Conservation (phyloP, 1,140 invertebrate species). For the Laupala kohalensis region DNA sequence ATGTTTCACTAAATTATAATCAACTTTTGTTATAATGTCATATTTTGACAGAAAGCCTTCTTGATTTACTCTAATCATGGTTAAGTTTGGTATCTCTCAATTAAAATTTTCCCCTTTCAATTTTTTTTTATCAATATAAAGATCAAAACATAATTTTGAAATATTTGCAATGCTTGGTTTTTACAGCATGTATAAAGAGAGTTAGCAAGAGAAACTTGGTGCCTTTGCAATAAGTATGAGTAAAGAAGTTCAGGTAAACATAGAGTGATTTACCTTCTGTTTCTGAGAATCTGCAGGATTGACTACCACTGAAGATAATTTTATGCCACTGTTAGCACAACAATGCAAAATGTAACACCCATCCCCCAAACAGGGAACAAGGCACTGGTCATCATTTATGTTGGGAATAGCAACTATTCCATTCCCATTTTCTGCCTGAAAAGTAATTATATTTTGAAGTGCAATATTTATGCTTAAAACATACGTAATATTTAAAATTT, state of each 20-base stretch:
- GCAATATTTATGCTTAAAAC: background rate
- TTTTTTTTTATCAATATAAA: too few relatives aligned
- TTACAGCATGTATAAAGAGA: too few relatives aligned
- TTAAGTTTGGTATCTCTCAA: too few relatives aligned
- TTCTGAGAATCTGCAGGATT: background rate
- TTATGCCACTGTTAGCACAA: background rate
- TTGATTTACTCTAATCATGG: too few relatives aligned
- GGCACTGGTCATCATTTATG: background rate
- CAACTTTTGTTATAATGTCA: too few relatives aligned
- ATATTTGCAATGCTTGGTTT: too few relatives aligned
- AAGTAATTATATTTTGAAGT: background rate
- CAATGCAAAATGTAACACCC: slow-evolving; percentile 2
- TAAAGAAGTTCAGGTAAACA: background rate
- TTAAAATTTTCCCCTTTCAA: too few relatives aligned
- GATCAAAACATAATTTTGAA: too few relatives aligned
- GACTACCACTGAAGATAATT: background rate
- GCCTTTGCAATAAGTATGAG: too few relatives aligned
- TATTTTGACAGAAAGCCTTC: too few relatives aligned
- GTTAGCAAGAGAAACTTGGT: too few relatives aligned
- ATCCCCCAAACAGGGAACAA: background rate
- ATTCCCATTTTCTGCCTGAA: background rate
- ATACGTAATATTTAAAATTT: background rate
- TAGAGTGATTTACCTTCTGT: background rate
- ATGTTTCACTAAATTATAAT: too few relatives aligned
- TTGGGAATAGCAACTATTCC: background rate